Conservation (phyloP, 2,888 invertebrate genomes). For the Drosophila macrospina region DNA sequence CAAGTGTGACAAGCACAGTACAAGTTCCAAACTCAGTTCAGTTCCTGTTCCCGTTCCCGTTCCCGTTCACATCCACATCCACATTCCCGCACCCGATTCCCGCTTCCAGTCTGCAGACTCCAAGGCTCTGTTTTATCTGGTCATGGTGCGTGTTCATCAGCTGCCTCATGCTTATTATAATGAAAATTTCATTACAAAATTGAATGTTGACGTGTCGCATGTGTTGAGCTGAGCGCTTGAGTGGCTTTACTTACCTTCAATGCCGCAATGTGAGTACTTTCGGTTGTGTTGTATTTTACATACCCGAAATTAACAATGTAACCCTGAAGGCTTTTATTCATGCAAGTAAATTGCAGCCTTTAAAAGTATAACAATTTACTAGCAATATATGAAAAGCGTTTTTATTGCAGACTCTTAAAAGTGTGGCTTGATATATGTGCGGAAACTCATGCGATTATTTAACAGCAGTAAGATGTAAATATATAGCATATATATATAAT, state of each 20-base stretch:
- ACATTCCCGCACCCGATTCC: not conserved
- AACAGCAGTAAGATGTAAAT: no score
- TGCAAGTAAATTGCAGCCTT: not conserved
- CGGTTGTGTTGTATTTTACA: constrained; percentile 1
- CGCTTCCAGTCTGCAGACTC: constrained; percentile 31
- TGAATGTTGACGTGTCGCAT: constrained; percentile 79
- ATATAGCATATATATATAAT: no score
- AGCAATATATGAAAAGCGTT: not conserved
- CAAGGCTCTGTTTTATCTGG: constrained; percentile 22
- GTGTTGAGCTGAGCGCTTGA: constrained; percentile 43
- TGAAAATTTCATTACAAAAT: constrained; percentile 78
- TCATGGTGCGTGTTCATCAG: constrained; percentile 33
- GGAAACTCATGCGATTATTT: not conserved
- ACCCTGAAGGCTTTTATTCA: constrained; percentile 4
- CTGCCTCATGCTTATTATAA: constrained; percentile 68
- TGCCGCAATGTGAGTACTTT: not conserved
- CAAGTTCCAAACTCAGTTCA: not conserved
- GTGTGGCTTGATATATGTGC: not conserved
- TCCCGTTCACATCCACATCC: not conserved
- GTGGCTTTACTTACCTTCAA: constrained; percentile 27
- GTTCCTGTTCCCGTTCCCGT: no score
- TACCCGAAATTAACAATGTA: not conserved
- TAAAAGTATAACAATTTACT: not conserved
- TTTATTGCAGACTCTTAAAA: not conserved
- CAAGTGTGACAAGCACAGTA: constrained; percentile 51